Base-by-base conservation (phyloP, 2,888 invertebrate species). In the Tipula lateralis region DNA sequence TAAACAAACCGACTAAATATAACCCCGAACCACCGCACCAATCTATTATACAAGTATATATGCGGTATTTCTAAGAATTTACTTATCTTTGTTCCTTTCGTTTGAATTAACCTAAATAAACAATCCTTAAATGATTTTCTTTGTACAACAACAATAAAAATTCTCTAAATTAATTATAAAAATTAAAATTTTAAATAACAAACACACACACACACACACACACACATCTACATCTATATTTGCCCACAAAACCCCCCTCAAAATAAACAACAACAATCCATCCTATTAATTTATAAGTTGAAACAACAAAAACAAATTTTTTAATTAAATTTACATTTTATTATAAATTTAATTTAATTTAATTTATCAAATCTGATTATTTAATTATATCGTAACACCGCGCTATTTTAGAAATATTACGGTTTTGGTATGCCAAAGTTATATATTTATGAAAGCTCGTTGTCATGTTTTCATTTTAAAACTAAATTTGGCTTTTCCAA, bases 81-180 rank as follows among this genome's bases (percentile, higher is more conserved):
- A 5, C 6, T 44, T 50, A 16, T 39, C 1, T 39, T 39, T 39
- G 9, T 39, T 44, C 44, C 16, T 16, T 44, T 66, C 2, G 24
- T 66, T 24, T 24, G 66, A 66, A 24, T 66, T 66, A 66, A 66
- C 66, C 66, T 66, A 66, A 66, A 66, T 66, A 66, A 66, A 66
- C 66, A 66, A 66, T 66, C 44, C 44, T 66, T 24, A 66, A 24
- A 66, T 66, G 1, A 9, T 66, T 24, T 24, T 66, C 2, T 66
- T 24, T 66, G 66, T 24, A 66, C 9, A 66, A 66, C 9, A 66
- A 66, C 66, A 19, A 66, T 66, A 19, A 66, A 66, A 66, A 24
- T 66, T 66, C 9, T 66, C 7, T 66, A 66, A 66, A 66, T 66
- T 66, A 66, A 66, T 66, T 66, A 24, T 24, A 66, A 66, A 66